These are phyloP conservation scores for Diachrysia chrysitis DNA, from an alignment of 2,888 invertebrate species.

Conservation along the genomic window DNA sequence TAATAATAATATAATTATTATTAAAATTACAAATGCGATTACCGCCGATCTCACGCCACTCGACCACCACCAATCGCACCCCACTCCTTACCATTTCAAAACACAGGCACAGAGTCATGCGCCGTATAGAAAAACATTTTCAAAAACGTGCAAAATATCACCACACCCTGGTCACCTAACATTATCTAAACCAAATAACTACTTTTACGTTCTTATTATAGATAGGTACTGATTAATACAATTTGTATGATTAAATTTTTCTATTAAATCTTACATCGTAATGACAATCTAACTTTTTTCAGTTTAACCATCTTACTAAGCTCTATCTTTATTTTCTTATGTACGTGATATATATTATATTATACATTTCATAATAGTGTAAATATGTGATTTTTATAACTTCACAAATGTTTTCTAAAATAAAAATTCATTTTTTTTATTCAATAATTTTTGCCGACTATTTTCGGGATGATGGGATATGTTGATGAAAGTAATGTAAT, in stretches of 20 bases:
- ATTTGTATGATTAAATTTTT: conserved; percentile 83
- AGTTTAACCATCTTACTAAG: conserved; percentile 87
- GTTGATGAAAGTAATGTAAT: conserved; percentile 66
- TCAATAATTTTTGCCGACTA: conserved; percentile 59
- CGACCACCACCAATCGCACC: conserved; percentile 78
- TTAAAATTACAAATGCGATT: conserved; percentile 81
- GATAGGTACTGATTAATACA: conserved; percentile 84
- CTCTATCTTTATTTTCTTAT: conserved; percentile 86
- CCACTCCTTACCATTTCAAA: conserved; percentile 77
- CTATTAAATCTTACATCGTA: conserved; percentile 84
- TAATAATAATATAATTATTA: conserved; percentile 67
- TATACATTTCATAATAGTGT: conserved; percentile 87
- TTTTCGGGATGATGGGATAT: conserved; percentile 73
- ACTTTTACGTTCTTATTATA: conserved; percentile 84
- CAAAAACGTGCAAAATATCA: conserved; percentile 90
- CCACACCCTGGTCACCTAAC: conserved; percentile 89
- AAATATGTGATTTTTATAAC: conserved; percentile 85
- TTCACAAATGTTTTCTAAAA: conserved; percentile 79
- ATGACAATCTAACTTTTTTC: conserved; percentile 82
- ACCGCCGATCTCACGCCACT: conserved; percentile 73
- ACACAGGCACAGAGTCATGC: conserved; percentile 81
- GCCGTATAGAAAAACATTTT: conserved; percentile 87
- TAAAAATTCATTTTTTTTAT: conserved; percentile 65
- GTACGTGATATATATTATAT: conserved; percentile 86
- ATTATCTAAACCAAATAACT: conserved; percentile 87